Evolutionary conservation across 2,888 invertebrate genomes (phyloP).

Genomic region (Caenorhabditis angaria): DNA sequence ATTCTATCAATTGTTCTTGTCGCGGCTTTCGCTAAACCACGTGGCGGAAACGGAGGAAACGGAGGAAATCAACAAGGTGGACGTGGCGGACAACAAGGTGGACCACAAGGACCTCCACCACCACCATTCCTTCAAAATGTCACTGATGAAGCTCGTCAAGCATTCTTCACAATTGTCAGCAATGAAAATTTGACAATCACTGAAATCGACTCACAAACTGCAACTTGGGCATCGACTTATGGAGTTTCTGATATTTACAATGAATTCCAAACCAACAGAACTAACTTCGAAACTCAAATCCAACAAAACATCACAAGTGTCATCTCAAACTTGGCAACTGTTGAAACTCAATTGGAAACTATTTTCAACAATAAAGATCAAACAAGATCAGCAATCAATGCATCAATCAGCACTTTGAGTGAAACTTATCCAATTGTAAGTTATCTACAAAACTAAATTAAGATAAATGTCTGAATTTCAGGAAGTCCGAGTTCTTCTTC

Average conservation of each 20-base stretch:
- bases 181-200: slow-evolving; percentile 45
- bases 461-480: neutral
- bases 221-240: slow-evolving; percentile 45
- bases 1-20: too few species aligned
- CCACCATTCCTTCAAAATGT: slow-evolving; percentile 48
- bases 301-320: slow-evolving; percentile 39
- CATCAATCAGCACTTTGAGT: slow-evolving; percentile 17
- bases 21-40: neutral
- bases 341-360: slow-evolving; percentile 20
- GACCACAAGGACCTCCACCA: slow-evolving; percentile 36
- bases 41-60: neutral
- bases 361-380: slow-evolving; percentile 39
- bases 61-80: slow-evolving; percentile 11
- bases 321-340: slow-evolving; percentile 36
- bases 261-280: slow-evolving; percentile 39
- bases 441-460: neutral
- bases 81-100: slow-evolving; percentile 22
- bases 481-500: slow-evolving; percentile 12
- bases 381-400: slow-evolving; percentile 19
- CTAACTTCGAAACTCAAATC: slow-evolving; percentile 27
- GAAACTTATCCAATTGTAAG: slow-evolving; percentile 16
- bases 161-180: slow-evolving; percentile 42
- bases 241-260: slow-evolving; percentile 37
- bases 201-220: slow-evolving; percentile 30
- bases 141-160: slow-evolving; percentile 36